Conservation (phyloP, 53 echinoderm and acorn worm species). For the Antedon mediterranea region DNA sequence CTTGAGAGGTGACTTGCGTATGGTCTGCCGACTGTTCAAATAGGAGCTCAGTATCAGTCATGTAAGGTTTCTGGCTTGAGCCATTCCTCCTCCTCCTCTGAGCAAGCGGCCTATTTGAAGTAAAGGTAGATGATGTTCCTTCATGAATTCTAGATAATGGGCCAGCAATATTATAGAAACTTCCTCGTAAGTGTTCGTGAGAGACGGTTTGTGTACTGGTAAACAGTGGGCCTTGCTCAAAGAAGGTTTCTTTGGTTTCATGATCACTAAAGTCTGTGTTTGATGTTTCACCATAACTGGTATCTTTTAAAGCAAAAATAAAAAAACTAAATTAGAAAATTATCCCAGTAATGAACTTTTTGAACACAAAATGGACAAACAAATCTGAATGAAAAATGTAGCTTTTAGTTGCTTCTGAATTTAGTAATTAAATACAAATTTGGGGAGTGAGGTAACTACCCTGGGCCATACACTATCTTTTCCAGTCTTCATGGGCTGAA, state of each 20-base stretch:
- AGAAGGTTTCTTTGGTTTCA: neutral
- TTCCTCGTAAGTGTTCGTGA: slow-evolving; percentile 1
- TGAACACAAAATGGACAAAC: no score
- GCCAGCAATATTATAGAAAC: neutral
- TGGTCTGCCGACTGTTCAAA: neutral
- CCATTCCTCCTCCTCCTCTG: neutral
- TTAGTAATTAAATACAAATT: no score
- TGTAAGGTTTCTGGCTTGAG: neutral
- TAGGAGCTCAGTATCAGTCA: neutral
- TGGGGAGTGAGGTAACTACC: no score
- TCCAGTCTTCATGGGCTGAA: no score
- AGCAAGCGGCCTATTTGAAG: neutral
- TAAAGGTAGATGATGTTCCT: neutral
- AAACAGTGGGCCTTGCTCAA: neutral
- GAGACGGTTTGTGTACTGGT: slow-evolving; percentile 9
- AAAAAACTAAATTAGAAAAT: no score
- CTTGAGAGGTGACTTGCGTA: no score
- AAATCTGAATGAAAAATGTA: no score
- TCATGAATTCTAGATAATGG: neutral
- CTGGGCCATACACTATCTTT: no score
- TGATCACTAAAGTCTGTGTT: slow-evolving; percentile 15
- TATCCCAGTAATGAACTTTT: no score
- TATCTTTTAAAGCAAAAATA: neutral
- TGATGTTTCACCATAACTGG: slow-evolving; percentile 3
- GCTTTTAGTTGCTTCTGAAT: no score